Evolutionary conservation across 2,888 invertebrate genomes (phyloP).

Genomic region (Stenurella melanura): DNA sequence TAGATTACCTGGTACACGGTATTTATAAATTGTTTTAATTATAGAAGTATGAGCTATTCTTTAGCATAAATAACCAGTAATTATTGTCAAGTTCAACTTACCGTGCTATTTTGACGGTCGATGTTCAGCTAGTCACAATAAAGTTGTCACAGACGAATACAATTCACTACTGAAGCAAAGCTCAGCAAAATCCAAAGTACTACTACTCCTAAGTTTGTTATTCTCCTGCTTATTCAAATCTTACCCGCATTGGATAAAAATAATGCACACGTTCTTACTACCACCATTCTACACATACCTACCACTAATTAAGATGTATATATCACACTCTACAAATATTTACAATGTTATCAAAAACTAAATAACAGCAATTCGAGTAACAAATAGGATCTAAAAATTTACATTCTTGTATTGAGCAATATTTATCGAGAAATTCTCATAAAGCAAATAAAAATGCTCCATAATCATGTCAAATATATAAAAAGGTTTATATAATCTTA

Average conservation of each 20-base stretch:
- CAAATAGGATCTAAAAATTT: constrained; percentile 25
- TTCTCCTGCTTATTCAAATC: constrained; percentile 40
- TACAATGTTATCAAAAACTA: constrained; percentile 48
- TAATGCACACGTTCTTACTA: constrained; percentile 41
- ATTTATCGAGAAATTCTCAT: constrained; percentile 9
- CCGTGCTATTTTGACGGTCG: constrained; percentile 33
- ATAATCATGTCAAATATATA: neutral
- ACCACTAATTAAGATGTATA: constrained; percentile 28
- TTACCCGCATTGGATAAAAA: constrained; percentile 42
- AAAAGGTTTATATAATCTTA: neutral
- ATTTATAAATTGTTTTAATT: constrained; percentile 20
- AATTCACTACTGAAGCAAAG: constrained; percentile 47
- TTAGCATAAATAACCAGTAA: constrained; percentile 32
- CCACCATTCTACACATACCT: constrained; percentile 26
- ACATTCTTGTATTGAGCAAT: constrained; percentile 17
- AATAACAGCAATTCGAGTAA: constrained; percentile 44
- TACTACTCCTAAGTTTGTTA: constrained; percentile 20
- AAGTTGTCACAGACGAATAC: constrained; percentile 47
- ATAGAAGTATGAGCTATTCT: neutral
- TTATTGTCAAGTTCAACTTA: constrained; percentile 39
- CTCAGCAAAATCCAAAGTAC: constrained; percentile 43
- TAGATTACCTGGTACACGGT: neutral
- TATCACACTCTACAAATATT: constrained; percentile 41
- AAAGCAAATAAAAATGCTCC: neutral
- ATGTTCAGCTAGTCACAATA: constrained; percentile 33